Percentiles rank a stretch among this genome's conserved stretches.
phyloP scores from a whole-genome alignment of 2,888 invertebrate species.

The Galerucella nymphaeae region DNA sequence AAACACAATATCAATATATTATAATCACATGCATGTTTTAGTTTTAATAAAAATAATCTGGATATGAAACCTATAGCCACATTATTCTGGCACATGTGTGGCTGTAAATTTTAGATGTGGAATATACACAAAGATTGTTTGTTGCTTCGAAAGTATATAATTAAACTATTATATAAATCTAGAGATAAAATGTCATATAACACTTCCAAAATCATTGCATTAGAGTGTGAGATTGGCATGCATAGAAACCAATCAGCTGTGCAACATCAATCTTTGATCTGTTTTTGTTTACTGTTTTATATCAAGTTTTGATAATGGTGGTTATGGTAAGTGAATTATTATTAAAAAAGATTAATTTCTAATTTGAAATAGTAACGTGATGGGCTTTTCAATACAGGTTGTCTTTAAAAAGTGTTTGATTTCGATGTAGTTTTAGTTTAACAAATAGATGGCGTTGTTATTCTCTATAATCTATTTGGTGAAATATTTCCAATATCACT shows the following conservation, averaged over 20 bases:
- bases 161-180: slow-evolving; percentile 16
- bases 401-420: too few species aligned
- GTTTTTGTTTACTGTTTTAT: neutral
- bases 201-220: neutral
- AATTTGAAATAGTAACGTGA: neutral
- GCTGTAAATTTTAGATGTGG: neutral
- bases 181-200: slow-evolving; percentile 7
- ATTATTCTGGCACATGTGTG: slow-evolving; percentile 4
- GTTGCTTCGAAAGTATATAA: slow-evolving; percentile 5
- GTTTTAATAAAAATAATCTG: neutral
- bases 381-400: neutral
- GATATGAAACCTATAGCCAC: neutral
- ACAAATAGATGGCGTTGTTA: too few species aligned
- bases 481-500: too few species aligned
- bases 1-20: too few species aligned
- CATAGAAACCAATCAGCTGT: slow-evolving; percentile 9
- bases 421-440: too few species aligned
- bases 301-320: neutral
- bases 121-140: slow-evolving; percentile 10
- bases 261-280: neutral
- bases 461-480: too few species aligned
- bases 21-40: too few species aligned
- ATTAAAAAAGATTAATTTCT: neutral
- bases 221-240: slow-evolving; percentile 6
- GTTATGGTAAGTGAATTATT: neutral